Base-by-base conservation (phyloP, 2,888 invertebrate species). In the Melanotus villosus region DNA sequence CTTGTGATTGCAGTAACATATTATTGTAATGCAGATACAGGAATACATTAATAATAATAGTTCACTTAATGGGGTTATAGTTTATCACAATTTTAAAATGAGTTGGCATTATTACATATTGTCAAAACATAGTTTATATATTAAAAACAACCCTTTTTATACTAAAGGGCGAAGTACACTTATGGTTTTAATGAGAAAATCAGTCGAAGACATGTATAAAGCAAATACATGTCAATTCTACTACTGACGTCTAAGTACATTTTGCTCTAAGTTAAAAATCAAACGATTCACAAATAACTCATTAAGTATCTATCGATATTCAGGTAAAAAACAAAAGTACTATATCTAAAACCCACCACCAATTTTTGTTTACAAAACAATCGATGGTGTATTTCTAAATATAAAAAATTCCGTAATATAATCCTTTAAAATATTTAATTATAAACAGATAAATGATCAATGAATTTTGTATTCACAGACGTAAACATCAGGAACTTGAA, bases 91-190 rank as follows among this genome's bases (percentile, higher is more conserved):
- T 41, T 41, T 12, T 30, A 52, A 18, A 23, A 43, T 52, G 21
- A 54, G 41, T 63, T 62, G 30, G 26, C 10, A 62, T 45, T 32
- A 62, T 21, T 21, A 62, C 7, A 56, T 58, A 38, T 58, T 58
- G 38, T 43, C 52, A 52, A 52, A n/a, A 4, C 5, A 16, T 52
- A 32, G 26, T 52, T 26, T 10, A 52, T 32, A 50, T n/a, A 50
- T 5, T 45, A 45, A 43, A 23, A 58, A 59, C 60, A 60, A 60
- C 52, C 59, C 60, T 66, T 60, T 16, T 34, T 36, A 19, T 57
- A 19, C 38, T 19, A 58, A 30, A 41, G 58, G 43, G 43, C 32
- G 43, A 70, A 64, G 65, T 66, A 70, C 70, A 65, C 70, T 70
- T 69, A 47, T 14, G 65, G 62, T 41, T 70, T 34, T 32, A n/a